Conservation (phyloP, 1,140 invertebrate species). For the Aphidius gifuensis region DNA sequence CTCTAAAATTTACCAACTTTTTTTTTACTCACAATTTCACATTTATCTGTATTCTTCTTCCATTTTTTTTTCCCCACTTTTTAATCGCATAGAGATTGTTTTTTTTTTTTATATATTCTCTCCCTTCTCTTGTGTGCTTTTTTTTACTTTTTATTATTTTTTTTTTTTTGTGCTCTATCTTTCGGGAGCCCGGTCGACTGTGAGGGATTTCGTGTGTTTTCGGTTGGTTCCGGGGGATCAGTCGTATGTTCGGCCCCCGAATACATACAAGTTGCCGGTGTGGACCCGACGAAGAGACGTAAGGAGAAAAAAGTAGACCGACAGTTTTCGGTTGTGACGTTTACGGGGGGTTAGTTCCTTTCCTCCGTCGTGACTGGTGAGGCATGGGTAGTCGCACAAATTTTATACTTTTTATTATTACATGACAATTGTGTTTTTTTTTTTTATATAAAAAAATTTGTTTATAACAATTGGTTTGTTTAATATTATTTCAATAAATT, state of each 20-base stretch:
- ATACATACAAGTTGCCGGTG: background rate
- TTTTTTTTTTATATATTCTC: background rate
- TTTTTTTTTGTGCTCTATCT: conserved; percentile 20
- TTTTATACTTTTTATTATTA: conserved; percentile 6
- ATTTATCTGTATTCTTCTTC: conserved; percentile 1
- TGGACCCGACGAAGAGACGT: background rate
- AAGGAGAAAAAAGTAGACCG: conserved; percentile 18
- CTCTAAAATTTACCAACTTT: conserved; percentile 13
- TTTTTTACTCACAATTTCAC: conserved; percentile 7
- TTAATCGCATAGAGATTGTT: conserved; percentile 27
- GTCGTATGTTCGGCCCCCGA: conserved; percentile 6
- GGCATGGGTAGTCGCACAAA: conserved; percentile 28
- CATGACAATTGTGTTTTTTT: too few relatives aligned
- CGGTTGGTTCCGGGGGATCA: conserved; percentile 32
- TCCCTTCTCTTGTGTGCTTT: conserved; percentile 1
- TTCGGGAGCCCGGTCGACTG: conserved; percentile 18
- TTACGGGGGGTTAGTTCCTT: conserved; percentile 32
- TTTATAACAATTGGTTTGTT: too few relatives aligned
- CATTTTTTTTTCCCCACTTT: background rate
- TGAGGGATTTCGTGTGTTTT: conserved; percentile 42
- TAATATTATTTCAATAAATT: too few relatives aligned
- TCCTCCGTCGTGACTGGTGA: conserved; percentile 29
- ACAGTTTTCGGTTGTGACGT: conserved; percentile 27
- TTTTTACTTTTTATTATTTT: conserved; percentile 12
- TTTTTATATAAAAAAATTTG: too few relatives aligned